Evolutionary conservation across 2,113 vertebrate genomes (phyloP).

Genomic region (Aspiorhynchus laticeps): DNA sequence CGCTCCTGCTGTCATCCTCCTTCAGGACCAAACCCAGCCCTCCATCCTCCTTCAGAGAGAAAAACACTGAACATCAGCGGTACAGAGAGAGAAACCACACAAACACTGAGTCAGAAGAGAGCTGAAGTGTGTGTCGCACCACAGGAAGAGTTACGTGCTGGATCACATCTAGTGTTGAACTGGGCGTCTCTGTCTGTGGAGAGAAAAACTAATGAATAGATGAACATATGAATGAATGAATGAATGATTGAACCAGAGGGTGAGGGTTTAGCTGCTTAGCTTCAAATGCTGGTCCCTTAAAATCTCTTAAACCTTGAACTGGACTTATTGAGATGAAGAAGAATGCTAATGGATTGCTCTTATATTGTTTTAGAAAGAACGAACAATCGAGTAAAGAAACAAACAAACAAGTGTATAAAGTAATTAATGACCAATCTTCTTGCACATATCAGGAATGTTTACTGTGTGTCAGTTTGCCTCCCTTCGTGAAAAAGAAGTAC

Average conservation of each 20-base stretch:
- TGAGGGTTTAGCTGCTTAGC: background rate
- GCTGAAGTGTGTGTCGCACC: slow-evolving; percentile 68
- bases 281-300: background rate
- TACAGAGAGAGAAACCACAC: background rate
- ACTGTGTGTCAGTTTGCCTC: background rate
- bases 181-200: slow-evolving; percentile 59
- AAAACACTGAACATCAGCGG: background rate
- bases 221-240: background rate
- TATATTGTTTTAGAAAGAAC: background rate
- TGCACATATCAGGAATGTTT: background rate
- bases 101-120: background rate
- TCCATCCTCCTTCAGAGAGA: slow-evolving; percentile 79
- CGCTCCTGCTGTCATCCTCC: slow-evolving; percentile 80
- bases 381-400: background rate
- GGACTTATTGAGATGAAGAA: background rate
- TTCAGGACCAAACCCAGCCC: slow-evolving; percentile 84
- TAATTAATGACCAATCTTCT: background rate
- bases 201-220: background rate
- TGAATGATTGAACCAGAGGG: background rate
- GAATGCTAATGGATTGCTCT: background rate
- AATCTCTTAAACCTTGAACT: background rate
- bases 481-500: background rate
- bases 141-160: slow-evolving; percentile 80
- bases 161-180: slow-evolving; percentile 61
- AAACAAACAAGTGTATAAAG: background rate